phyloP scores from a whole-genome alignment of 2,113 vertebrate species.

The Rhadina sibilatrix region DNA sequence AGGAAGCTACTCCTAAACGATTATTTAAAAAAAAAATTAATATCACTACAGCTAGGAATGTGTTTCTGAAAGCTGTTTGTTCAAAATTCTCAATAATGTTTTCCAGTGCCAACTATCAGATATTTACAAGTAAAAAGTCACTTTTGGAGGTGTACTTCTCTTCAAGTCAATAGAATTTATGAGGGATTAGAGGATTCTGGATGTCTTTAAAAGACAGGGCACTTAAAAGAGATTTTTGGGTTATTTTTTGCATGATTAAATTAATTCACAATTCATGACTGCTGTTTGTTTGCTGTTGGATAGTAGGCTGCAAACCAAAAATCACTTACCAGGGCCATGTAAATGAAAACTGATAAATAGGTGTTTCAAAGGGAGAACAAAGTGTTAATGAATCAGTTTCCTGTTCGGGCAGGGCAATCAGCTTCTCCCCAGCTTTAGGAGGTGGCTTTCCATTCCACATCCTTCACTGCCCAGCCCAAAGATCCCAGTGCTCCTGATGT shows the following conservation, averaged over 20 bases:
- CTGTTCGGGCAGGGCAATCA: not conserved
- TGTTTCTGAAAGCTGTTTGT: not conserved
- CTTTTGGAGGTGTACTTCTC: not conserved
- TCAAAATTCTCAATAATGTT: not conserved
- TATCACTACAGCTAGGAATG: not conserved
- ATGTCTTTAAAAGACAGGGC: not conserved
- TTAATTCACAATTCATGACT: not conserved
- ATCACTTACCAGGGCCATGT: not conserved
- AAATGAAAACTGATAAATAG: not conserved
- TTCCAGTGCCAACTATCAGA: not conserved
- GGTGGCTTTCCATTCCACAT: accelerated
- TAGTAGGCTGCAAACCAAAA: not conserved
- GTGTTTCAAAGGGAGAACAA: not conserved
- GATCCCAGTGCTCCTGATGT: not conserved
- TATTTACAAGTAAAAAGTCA: not conserved
- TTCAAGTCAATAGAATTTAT: not conserved
- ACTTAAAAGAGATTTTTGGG: not conserved
- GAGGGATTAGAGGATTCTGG: not conserved
- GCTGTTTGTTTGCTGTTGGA: not conserved
- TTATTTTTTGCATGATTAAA: not conserved
- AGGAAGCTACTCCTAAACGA: not conserved
- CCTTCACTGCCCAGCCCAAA: not conserved
- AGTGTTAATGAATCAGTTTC: not conserved
- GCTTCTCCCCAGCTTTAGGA: not conserved
- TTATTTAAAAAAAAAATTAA: accelerated